Evolutionary conservation across 2,888 invertebrate genomes (phyloP).

Genomic region (Cordilura impudica): DNA sequence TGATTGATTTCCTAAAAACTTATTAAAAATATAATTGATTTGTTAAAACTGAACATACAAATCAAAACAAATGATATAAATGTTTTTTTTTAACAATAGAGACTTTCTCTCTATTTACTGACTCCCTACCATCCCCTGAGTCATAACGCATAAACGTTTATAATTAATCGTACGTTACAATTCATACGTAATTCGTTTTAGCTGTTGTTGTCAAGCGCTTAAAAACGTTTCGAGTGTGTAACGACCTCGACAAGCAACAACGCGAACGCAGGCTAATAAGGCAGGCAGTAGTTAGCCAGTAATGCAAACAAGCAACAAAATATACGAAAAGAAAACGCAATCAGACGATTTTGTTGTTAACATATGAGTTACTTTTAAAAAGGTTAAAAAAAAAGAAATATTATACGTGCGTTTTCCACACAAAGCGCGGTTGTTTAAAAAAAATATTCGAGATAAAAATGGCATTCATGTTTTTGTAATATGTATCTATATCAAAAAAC

Average conservation of each 20-base stretch:
- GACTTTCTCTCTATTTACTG: constrained; percentile 36
- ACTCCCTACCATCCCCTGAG: constrained; percentile 33
- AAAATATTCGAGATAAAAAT: constrained; percentile 27
- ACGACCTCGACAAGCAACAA: constrained; percentile 48
- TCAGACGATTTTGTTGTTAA: constrained; percentile 12
- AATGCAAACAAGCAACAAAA: not conserved
- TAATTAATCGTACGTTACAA: not conserved
- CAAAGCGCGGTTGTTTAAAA: too few species aligned
- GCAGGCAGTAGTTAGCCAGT: not conserved
- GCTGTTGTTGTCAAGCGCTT: constrained; percentile 55
- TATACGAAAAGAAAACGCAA: constrained; percentile 3
- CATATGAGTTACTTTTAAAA: constrained; percentile 26
- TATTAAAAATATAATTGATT: not conserved
- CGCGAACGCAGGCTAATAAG: constrained; percentile 1
- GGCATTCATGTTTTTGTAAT: not conserved
- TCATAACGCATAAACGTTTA: constrained; percentile 30
- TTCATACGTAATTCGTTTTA: constrained; percentile 17
- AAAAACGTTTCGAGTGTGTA: constrained; percentile 40
- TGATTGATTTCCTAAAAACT: constrained; percentile 1
- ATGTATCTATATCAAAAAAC: not conserved
- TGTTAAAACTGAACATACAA: constrained; percentile 7
- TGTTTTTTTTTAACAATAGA: constrained; percentile 30
- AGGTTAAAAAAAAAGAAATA: constrained; percentile 24
- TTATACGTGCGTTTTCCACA: constrained; percentile 49
- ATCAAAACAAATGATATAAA: not conserved